phyloP scores from a whole-genome alignment of 2,113 vertebrate species.

The Poecilia latipinna region DNA sequence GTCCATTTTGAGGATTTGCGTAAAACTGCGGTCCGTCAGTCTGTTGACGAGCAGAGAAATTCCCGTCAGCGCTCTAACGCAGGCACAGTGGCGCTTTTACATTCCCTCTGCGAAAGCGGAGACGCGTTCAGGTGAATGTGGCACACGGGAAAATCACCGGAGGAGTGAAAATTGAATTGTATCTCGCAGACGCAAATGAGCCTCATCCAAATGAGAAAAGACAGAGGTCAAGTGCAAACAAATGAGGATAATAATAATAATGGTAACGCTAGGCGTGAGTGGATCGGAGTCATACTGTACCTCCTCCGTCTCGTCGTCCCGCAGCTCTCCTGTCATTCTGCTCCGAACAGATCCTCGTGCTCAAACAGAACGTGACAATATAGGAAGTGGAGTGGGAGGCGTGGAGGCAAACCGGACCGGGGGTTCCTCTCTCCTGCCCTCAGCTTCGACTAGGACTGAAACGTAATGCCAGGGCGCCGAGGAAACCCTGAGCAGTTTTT shows the following conservation, averaged over 20 bases:
- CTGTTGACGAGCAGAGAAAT: not conserved
- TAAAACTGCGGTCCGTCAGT: not conserved
- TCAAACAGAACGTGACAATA: conserved; percentile 63
- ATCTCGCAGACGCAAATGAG: not conserved
- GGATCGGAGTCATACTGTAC: conserved; percentile 52
- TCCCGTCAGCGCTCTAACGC: conserved; percentile 32
- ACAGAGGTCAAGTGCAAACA: not conserved
- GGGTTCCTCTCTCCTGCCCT: conserved; percentile 66
- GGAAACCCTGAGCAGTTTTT: conserved; percentile 27
- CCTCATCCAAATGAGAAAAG: not conserved
- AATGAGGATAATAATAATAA: not conserved
- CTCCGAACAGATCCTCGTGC: conserved; percentile 66
- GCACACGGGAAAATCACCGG: conserved; percentile 16
- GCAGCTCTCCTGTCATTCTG: conserved; percentile 93
- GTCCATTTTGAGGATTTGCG: not conserved
- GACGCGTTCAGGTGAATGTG: conserved; percentile 28
- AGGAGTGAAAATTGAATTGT: not conserved
- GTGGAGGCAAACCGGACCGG: conserved; percentile 74
- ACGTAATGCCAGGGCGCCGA: conserved; percentile 32
- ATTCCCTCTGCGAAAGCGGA: conserved; percentile 27
- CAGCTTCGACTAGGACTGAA: conserved; percentile 10
- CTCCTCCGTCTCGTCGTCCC: conserved; percentile 87
- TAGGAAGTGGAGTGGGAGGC: conserved; percentile 79
- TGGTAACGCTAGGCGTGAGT: not conserved
- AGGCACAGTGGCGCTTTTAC: conserved; percentile 15